These are phyloP conservation scores for Drosophila sucinea DNA, from an alignment of 1,140 invertebrate species.

Conservation along the genomic window DNA sequence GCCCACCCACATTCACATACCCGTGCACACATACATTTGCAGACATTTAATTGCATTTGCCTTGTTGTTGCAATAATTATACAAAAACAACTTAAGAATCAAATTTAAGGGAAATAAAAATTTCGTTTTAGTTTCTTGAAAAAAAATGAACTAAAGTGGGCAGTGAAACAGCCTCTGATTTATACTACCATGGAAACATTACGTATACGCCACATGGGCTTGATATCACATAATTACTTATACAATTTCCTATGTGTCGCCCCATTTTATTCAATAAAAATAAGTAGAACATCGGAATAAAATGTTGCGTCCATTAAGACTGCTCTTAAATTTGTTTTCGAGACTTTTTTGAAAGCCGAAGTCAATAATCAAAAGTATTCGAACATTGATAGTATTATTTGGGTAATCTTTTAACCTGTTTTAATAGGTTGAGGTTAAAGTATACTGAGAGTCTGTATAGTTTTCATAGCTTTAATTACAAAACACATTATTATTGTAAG, in stretches of 20 bases:
- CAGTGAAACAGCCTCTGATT: not conserved
- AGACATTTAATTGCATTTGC: constrained; percentile 67
- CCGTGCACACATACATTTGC: constrained; percentile 33
- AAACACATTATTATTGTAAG: too few species aligned
- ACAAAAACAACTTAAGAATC: constrained; percentile 40
- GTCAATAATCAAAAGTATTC: too few species aligned
- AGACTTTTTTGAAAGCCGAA: too few species aligned
- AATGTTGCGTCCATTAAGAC: too few species aligned
- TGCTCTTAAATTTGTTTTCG: too few species aligned
- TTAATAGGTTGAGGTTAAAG: too few species aligned
- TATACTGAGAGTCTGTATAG: too few species aligned
- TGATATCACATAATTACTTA: not conserved
- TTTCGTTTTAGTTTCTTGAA: not conserved
- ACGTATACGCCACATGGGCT: constrained; percentile 55
- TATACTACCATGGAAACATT: constrained; percentile 39
- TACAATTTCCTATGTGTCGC: not conserved
- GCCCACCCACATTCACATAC: not conserved
- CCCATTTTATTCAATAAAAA: too few species aligned
- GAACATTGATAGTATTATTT: too few species aligned
- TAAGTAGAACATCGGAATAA: too few species aligned
- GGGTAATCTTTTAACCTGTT: too few species aligned
- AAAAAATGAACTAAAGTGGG: not conserved
- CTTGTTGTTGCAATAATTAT: constrained; percentile 67
- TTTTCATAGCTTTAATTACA: too few species aligned
- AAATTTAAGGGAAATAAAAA: not conserved